Conservation (phyloP, 2,113 vertebrate genomes). For the Menura novaehollandiae region DNA sequence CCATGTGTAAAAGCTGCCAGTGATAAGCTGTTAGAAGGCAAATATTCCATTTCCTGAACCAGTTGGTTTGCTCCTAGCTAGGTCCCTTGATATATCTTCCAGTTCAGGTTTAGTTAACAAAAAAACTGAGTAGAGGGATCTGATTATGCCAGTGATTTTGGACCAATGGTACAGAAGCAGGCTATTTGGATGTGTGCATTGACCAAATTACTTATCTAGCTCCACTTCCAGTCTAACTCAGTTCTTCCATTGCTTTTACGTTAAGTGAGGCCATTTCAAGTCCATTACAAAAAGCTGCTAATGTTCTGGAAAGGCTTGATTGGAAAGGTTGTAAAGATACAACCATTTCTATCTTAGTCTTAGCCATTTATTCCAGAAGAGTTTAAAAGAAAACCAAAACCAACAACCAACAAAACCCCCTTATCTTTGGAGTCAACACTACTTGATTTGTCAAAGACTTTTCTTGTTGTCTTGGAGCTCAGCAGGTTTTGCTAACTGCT, state of each 20-base stretch:
- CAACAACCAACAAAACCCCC: neutral
- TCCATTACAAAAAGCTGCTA: neutral
- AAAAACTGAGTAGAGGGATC: neutral
- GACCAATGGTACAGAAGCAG: neutral
- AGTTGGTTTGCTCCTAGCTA: neutral
- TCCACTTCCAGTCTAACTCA: neutral
- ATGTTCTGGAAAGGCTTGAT: neutral
- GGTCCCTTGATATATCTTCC: neutral
- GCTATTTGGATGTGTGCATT: neutral
- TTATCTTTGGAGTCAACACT: neutral
- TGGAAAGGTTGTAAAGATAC: neutral
- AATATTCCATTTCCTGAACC: neutral
- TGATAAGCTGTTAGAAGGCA: neutral
- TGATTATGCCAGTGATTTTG: neutral
- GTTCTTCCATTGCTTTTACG: neutral
- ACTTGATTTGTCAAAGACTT: neutral
- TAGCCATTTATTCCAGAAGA: neutral
- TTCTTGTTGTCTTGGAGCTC: neutral
- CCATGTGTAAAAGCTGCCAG: neutral
- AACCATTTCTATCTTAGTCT: neutral
- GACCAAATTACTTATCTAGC: neutral
- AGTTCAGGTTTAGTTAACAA: neutral
- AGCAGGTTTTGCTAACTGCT: neutral
- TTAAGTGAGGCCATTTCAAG: neutral
- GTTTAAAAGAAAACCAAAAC: neutral